These are phyloP conservation scores for Thalassarche chlororhynchos DNA, from an alignment of 2,113 vertebrate genomes.

Conservation along the genomic window DNA sequence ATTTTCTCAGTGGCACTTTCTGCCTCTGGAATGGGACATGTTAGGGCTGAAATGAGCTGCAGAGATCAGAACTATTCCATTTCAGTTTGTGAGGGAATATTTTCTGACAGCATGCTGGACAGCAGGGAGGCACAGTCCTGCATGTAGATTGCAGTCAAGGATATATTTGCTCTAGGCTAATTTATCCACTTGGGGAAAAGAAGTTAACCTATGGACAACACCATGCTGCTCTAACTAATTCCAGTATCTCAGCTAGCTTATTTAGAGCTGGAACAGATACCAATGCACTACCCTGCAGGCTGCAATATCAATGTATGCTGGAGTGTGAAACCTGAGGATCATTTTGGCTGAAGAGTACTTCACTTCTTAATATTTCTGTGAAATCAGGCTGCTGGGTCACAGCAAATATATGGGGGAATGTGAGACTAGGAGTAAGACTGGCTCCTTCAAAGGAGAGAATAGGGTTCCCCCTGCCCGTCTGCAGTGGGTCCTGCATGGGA, in stretches of 20 bases:
- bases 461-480: neutral
- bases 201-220: neutral
- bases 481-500: neutral
- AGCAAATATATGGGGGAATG: neutral
- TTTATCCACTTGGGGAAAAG: neutral
- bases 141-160: neutral
- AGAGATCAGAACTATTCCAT: neutral
- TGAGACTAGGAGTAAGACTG: neutral
- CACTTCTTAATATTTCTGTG: neutral
- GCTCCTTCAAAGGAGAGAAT: neutral
- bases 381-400: neutral
- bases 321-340: neutral
- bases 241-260: neutral
- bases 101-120: neutral
- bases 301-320: neutral
- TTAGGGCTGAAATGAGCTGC: neutral
- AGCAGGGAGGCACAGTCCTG: neutral
- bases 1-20: neutral
- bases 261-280: neutral
- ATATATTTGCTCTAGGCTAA: slow-evolving; percentile 17
- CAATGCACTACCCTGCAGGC: neutral
- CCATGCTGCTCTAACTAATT: neutral
- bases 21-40: neutral
- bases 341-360: neutral
- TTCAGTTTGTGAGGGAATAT: neutral